Base-by-base conservation (phyloP, 2,113 vertebrate genomes). In the Corythaeola cristata region DNA sequence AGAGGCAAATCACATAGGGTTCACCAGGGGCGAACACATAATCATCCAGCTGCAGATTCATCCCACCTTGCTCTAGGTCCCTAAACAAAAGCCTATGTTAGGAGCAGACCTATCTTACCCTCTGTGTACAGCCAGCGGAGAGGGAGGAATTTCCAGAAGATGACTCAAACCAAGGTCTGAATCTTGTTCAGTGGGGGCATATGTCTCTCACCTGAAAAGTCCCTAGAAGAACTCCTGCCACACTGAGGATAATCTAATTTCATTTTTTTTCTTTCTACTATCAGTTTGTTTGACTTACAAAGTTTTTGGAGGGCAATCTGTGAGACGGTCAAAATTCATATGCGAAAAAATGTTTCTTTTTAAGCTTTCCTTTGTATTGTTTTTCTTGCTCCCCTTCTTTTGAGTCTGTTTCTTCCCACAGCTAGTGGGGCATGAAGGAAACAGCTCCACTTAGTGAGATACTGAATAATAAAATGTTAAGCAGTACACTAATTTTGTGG, bases 381-480 rank as follows among this genome's bases (percentile, higher is more conserved):
- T 88, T 85, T 62, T 30, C 59, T 91, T 66, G 9, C 23, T 82
- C 35, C 23, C 7, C 24, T 85, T 6, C n/a, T 69, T 91, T 58
- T 26, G 27, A 59, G n/a, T 66, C 33, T 39, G 13, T 24, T n/a
- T 8, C 9, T 92, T 79, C 78, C 76, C 55, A 66, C 53, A 49
- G 52, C 32, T 45, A 87, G n/a, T 58, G 33, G 35, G 49, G 37
- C 63, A 91, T 92, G 88, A 88, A 94, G 79, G 77, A 95, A 96
- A 91, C 68, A 89, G 3, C 33, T 95, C 93, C 78, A 77, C 39
- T 97, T 93, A 69, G n/a, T 79, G 80, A 96, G 55, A 93, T 76
- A 90, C 27, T 89, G 88, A 97, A 96, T 87, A 96, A 89, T 68
- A 95, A 93, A 96, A 96, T 85, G 91, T 85, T 94, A 96, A 96